phyloP scores from a whole-genome alignment of 2,888 invertebrate genomes.

The Oscheius sp. region DNA sequence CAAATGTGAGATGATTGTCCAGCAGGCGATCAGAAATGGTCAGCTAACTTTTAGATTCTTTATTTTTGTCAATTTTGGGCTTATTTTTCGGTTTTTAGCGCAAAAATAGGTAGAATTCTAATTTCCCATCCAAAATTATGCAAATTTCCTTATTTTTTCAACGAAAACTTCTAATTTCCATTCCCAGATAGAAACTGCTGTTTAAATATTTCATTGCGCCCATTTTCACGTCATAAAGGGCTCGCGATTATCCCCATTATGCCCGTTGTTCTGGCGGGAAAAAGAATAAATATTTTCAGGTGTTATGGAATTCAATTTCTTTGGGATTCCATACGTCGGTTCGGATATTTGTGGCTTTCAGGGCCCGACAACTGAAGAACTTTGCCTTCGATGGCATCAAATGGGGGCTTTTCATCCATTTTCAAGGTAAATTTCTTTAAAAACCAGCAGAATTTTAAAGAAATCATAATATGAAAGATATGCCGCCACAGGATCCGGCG shows the following conservation, averaged over 20 bases:
- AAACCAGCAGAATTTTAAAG: constrained; percentile 12
- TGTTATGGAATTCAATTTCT: constrained; percentile 73
- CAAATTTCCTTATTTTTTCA: neutral
- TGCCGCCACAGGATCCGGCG: constrained; percentile 53
- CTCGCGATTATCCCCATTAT: too few species aligned
- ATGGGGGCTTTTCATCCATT: constrained; percentile 69
- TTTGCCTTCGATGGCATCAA: constrained; percentile 80
- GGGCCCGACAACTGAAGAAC: constrained; percentile 72
- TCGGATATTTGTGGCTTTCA: constrained; percentile 76
- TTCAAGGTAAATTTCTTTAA: constrained; percentile 44
- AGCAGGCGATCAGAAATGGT: too few species aligned
- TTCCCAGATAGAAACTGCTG: too few species aligned
- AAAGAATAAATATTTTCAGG: constrained; percentile 38
- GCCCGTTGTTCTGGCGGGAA: too few species aligned
- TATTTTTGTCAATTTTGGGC: too few species aligned
- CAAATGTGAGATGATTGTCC: neutral
- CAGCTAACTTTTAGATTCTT: too few species aligned
- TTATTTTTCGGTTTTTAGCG: too few species aligned
- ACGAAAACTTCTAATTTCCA: neutral
- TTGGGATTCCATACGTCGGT: constrained; percentile 70
- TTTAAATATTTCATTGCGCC: too few species aligned
- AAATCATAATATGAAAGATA: constrained; percentile 44
- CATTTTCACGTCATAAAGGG: too few species aligned
- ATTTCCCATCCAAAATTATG: neutral
- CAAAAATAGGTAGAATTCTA: too few species aligned